phyloP scores from a whole-genome alignment of 2,888 invertebrate species.

The Gibbula magus region DNA sequence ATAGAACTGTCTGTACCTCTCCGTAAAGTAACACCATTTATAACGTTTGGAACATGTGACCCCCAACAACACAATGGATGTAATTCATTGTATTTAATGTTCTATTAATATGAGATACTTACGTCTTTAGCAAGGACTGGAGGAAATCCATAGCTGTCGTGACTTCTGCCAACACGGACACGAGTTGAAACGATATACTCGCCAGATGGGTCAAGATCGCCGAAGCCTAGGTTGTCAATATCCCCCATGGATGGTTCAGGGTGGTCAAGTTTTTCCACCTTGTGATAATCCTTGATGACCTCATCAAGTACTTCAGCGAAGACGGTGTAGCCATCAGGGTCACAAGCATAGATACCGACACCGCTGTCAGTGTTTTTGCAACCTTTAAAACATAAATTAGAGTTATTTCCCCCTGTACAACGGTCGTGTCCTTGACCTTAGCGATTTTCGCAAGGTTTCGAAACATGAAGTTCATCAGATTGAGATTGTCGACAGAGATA shows the following conservation, averaged over 20 bases:
- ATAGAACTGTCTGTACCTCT: no score
- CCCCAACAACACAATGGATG: no score
- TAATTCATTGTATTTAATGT: no score
- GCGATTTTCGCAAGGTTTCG: no score
- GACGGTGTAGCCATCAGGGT: conserved; percentile 94
- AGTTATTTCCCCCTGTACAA: no score
- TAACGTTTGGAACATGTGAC: no score
- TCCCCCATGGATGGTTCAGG: conserved; percentile 91
- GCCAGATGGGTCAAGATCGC: conserved; percentile 74
- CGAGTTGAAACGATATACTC: conserved; percentile 56
- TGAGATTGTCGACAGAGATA: no score
- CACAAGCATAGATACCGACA: conserved; percentile 93
- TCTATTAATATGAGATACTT: no score
- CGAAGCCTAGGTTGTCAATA: conserved; percentile 84
- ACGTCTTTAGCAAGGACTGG: conserved; percentile 84
- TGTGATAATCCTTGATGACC: conserved; percentile 83
- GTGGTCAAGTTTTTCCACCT: conserved; percentile 80
- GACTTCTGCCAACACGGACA: conserved; percentile 61
- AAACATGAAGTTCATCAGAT: no score
- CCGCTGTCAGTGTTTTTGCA: conserved; percentile 48
- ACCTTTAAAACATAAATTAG: conserved; percentile 33
- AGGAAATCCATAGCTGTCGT: conserved; percentile 67
- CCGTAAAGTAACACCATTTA: no score
- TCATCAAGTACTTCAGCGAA: conserved; percentile 96
- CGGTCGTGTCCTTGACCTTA: no score